Base-by-base conservation (phyloP, 2,888 invertebrate species). In the Leucoma salicis region DNA sequence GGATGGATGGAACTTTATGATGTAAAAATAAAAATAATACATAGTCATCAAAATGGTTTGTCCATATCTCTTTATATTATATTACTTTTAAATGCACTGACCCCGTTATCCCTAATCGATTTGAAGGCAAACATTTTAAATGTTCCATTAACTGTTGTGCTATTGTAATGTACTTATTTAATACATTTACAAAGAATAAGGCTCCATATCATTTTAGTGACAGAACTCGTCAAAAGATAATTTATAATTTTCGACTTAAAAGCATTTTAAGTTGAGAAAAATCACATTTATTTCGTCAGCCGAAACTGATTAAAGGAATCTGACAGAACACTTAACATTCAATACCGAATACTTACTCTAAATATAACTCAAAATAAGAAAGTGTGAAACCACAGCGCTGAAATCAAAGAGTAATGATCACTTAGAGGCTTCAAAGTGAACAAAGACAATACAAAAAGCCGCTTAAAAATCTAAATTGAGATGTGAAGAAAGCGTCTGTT, bases 391-490 rank as follows among this genome's bases (percentile, higher is more conserved):
- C 31, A 24, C 34, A 38, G 35, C 42, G 40, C 51, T 55, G 42
- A 46, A 12, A 35, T 29, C 21, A 27, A 12, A 34, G 42, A 35
- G 36, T 44, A 50, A 60, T 59, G 44, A 52, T 48, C 49, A 45
- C 48, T 63, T 57, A 44, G 42, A 46, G 51, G 42, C 53, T 45
- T 58, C 53, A 13, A 57, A 49, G 55, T 48, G 52, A 57, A 45
- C 50, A 48, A 49, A 46, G 44, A 61, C 61, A 58, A 60, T 48
- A 51, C 50, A 50, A 41, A 48, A 56, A 55, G 46, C 43, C 49
- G 38, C 54, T 57, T 59, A 49, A 49, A 55, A 57, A 51, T 57
- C 55, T 62, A 49, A 66, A 65, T 65, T 59, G 52, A 65, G 53
- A 59, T 52, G 50, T 53, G 53, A 61, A 57, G 66, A 64, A 60